phyloP scores from a whole-genome alignment of 2,797 vertebrate genomes.

The Syngnathus rostellatus region DNA sequence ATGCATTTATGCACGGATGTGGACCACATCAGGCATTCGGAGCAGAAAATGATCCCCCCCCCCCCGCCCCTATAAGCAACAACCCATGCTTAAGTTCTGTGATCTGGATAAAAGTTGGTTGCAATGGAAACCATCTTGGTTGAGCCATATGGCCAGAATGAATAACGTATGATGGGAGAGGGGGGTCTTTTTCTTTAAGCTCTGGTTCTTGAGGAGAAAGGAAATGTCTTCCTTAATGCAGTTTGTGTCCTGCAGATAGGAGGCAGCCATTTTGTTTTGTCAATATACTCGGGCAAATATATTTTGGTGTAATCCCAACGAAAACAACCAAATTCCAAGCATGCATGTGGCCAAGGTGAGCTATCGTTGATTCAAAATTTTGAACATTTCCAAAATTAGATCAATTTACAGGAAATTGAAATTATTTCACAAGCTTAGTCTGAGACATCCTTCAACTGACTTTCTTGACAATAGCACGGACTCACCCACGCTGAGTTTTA shows the following conservation, averaged over 20 bases:
- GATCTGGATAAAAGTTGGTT: constrained; percentile 3
- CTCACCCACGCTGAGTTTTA: neutral
- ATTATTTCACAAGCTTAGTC: neutral
- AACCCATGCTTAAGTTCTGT: constrained; percentile 44
- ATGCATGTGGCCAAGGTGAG: neutral
- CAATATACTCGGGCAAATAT: too few species aligned
- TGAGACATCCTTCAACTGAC: neutral
- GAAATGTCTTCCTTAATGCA: neutral
- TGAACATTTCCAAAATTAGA: too few species aligned
- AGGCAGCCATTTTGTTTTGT: constrained; percentile 2
- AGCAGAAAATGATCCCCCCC: constrained; percentile 40
- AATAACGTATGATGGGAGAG: constrained; percentile 30
- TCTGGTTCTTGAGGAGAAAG: neutral
- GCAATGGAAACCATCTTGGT: constrained; percentile 18
- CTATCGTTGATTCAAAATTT: too few species aligned
- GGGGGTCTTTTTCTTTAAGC: neutral
- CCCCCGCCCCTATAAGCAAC: constrained; percentile 43
- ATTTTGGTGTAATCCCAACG: too few species aligned
- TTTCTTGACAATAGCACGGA: neutral
- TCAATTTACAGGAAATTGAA: neutral
- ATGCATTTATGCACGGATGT: constrained; percentile 54
- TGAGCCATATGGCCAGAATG: constrained; percentile 38
- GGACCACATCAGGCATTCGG: constrained; percentile 58
- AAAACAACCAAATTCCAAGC: too few species aligned
- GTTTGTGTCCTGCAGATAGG: neutral